Conservation (phyloP, 2,113 vertebrate genomes). For the Jacana jacana region DNA sequence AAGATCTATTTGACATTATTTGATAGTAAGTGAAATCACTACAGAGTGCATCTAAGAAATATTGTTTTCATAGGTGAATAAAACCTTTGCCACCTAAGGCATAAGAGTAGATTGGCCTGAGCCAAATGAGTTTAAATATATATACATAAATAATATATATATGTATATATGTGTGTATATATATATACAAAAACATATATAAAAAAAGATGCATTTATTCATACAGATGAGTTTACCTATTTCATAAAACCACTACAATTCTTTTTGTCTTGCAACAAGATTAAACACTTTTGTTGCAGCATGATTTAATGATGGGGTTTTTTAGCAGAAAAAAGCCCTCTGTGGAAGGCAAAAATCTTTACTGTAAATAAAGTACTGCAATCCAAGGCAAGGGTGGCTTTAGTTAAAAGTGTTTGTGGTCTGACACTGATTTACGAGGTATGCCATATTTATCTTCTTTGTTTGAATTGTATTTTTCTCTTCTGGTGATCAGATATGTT, state of each 20-base stretch:
- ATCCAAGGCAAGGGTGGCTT: neutral
- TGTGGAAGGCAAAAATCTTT: neutral
- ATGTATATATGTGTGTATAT: no score
- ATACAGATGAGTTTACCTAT: neutral
- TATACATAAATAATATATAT: no score
- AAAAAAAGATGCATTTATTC: neutral
- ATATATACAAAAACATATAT: neutral
- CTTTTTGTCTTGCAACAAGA: neutral
- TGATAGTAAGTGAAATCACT: neutral
- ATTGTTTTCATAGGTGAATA: neutral
- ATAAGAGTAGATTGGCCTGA: neutral
- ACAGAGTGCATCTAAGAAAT: neutral
- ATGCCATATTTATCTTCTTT: constrained; percentile 7
- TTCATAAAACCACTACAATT: neutral
- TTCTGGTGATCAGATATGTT: neutral
- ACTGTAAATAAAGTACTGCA: neutral
- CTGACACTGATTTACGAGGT: constrained; percentile 19
- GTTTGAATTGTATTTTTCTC: constrained; percentile 7
- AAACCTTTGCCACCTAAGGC: neutral
- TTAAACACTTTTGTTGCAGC: neutral
- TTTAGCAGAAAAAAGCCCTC: neutral
- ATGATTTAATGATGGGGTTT: neutral
- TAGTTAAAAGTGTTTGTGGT: constrained; percentile 13
- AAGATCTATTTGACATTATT: constrained; percentile 7
- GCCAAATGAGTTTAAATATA: neutral